Base-by-base conservation (phyloP, 2,797 vertebrate species). In the Gymnodraco acuticeps region DNA sequence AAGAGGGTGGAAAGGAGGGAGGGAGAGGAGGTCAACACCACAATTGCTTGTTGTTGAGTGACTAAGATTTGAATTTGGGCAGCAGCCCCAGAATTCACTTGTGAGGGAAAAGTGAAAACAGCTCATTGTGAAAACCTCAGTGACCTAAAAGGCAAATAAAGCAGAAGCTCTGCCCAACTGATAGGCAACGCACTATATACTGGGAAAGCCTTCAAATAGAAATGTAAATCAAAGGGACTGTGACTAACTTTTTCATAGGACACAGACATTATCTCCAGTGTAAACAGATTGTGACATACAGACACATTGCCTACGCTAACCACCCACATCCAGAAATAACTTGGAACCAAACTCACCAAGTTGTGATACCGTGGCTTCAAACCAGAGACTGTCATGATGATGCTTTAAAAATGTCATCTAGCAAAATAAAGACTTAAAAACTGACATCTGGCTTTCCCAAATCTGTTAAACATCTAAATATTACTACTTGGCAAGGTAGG, bases 1-100 rank as follows among this genome's bases (percentile, higher is more conserved):
- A 38, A 38, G 33, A 38, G 33, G 20, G 27, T 64, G 45, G 73
- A 75, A 71, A 9, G 17, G 17, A 43, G 27, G 45, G 73, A 53
- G 71, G 72, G 51, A 68, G 74, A 47, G 71, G 20, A 54, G 81
- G 82, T 87, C 87, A 89, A 54, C 54, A 77, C 89, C 91, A 88
- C 87, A 92, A 89, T 75, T 83, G 71, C 86, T 80, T 0, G 17
- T 76, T 87, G 80, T 47, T 76, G 74, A 82, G 68, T 92, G 87
- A 94, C 82, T 85, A 82, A 90, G 19, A 55, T 74, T 82, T 76
- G 48, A 81, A 86, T 64, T 78, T 87, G 74, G 70, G 78, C 72
- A 53, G 2, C 4, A 69, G 80, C 73, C 74, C 69, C 58, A 60
- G 72, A 78, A 58, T 87, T 84, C 76, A 87, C 78, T 86, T 78